Evolutionary conservation across 1,140 invertebrate species (phyloP).

Genomic region (Solen grandis): DNA sequence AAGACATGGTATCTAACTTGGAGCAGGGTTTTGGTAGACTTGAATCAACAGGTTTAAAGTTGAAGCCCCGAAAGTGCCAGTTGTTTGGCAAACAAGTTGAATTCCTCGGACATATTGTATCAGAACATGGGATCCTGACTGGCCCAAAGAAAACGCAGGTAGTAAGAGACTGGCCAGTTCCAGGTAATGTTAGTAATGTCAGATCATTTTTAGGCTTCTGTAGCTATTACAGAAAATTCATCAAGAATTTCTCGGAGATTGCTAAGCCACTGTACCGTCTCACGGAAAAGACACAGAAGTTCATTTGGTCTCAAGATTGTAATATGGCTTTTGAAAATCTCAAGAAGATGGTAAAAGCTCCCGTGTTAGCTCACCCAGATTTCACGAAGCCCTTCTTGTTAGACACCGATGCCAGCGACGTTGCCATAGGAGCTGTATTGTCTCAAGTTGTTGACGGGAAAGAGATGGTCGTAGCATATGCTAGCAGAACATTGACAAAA

Average conservation of each 20-base stretch:
- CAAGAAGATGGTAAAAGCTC: not conserved
- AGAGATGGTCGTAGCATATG: too few relatives aligned
- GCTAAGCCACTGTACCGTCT: constrained; percentile 51
- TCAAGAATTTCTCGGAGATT: constrained; percentile 62
- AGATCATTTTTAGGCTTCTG: constrained; percentile 65
- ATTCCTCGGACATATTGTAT: too few relatives aligned
- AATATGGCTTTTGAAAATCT: not conserved
- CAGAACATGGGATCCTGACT: too few relatives aligned
- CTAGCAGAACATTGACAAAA: too few relatives aligned
- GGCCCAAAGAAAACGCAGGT: constrained; percentile 64
- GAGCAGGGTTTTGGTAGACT: constrained; percentile 57
- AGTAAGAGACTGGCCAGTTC: too few relatives aligned
- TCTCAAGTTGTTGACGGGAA: too few relatives aligned
- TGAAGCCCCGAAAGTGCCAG: constrained; percentile 57
- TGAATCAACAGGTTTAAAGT: constrained; percentile 22
- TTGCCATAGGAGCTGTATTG: too few relatives aligned
- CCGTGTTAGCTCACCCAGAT: constrained; percentile 61
- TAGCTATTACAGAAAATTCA: constrained; percentile 68
- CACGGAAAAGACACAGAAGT: constrained; percentile 12
- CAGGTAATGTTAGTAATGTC: constrained; percentile 59
- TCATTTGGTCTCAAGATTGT: constrained; percentile 20
- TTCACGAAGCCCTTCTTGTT: not conserved
- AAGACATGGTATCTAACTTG: constrained; percentile 3
- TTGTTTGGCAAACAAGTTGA: too few relatives aligned
- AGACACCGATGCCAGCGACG: too few relatives aligned